Evolutionary conservation across 2,888 invertebrate species (phyloP), one percentile per base, ranked within the genome.

Genomic region (Hedychridium roseum): DNA sequence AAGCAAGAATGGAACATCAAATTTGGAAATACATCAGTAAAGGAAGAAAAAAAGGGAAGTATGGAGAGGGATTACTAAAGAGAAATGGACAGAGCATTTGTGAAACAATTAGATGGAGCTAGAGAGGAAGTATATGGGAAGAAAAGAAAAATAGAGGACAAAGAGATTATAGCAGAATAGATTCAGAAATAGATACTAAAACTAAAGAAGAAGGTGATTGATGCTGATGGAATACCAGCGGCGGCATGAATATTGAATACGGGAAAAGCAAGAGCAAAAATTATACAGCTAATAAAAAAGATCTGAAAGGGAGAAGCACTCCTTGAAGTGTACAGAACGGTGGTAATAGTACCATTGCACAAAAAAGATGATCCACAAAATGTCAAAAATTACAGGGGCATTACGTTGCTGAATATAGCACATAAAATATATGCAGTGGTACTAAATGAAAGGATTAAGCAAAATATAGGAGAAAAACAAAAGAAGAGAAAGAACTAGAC

Each of bases 401-500:
- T 46, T 1, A 46, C 34, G 36, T 3, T 46, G 3, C 16, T 43
- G 20, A 1, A 37, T n/a, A n/a, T n/a, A n/a, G n/a, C n/a, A n/a
- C n/a, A n/a, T n/a, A n/a, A n/a, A n/a, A n/a, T n/a, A n/a, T n/a
- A n/a, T n/a, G n/a, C n/a, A n/a, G n/a, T n/a, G n/a, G n/a, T n/a
- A n/a, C n/a, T n/a, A n/a, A n/a, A n/a, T n/a, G n/a, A n/a, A n/a
- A n/a, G n/a, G n/a, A n/a, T n/a, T n/a, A n/a, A n/a, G n/a, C n/a
- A n/a, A n/a, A n/a, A n/a, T n/a, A n/a, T n/a, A n/a, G n/a, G n/a
- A n/a, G n/a, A n/a, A n/a, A n/a, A n/a, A n/a, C n/a, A n/a, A n/a
- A n/a, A n/a, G n/a, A n/a, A n/a, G n/a, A n/a, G n/a, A n/a, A n/a
- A n/a, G n/a, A n/a, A n/a, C 1, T 7, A 5, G 18, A 27, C 2